Evolutionary conservation across 2,113 vertebrate genomes (phyloP).

Genomic region (Cyanistes caeruleus): DNA sequence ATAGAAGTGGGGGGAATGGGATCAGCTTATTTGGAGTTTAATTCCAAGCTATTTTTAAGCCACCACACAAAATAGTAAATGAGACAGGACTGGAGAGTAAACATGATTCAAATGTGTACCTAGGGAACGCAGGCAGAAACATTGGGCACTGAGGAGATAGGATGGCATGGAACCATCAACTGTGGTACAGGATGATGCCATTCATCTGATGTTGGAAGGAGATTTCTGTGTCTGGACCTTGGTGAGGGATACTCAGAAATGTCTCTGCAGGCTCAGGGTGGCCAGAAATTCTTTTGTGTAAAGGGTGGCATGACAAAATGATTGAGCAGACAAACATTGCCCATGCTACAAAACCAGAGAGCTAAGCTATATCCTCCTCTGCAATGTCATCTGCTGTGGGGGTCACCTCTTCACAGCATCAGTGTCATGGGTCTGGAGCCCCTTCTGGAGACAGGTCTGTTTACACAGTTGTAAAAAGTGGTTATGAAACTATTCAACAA

Average conservation of each 20-base stretch:
- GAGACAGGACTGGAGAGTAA: neutral
- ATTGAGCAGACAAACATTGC: neutral
- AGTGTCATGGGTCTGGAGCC: neutral
- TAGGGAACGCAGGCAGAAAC: neutral
- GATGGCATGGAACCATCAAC: neutral
- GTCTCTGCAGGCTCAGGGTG: neutral
- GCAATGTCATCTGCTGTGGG: neutral
- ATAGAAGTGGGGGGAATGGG: accelerated
- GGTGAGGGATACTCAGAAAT: neutral
- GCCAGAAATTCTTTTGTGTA: accelerated
- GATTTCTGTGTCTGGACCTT: neutral
- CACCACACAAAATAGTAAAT: neutral
- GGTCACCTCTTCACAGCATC: neutral
- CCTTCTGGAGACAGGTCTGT: neutral
- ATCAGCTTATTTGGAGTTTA: neutral
- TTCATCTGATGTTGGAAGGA: neutral
- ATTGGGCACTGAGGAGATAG: neutral
- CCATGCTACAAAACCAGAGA: neutral
- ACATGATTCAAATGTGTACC: neutral
- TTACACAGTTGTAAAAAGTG: neutral
- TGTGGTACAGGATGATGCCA: neutral
- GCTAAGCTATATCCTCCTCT: neutral
- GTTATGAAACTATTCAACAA: neutral
- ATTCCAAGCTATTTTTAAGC: neutral
- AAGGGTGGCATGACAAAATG: neutral